Conservation (phyloP, 1,140 invertebrate genomes). For the Capitella teleta region DNA sequence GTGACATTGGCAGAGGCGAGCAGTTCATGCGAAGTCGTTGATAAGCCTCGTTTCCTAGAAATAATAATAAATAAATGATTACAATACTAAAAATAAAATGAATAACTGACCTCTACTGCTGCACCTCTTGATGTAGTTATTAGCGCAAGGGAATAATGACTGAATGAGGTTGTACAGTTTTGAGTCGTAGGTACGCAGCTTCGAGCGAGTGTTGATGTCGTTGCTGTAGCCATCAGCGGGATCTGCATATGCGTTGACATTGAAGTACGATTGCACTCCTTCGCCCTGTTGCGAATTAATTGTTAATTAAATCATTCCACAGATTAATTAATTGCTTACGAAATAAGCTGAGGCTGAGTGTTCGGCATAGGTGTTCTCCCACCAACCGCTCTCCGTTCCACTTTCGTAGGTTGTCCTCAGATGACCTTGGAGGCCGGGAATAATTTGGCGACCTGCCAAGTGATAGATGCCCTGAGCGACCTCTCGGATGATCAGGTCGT, state of each 20-base stretch:
- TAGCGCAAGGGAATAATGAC: slow-evolving; percentile 22
- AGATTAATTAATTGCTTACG: too few relatives aligned
- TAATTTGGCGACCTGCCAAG: slow-evolving; percentile 15
- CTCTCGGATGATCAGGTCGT: slow-evolving; percentile 19
- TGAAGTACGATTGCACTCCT: slow-evolving; percentile 22
- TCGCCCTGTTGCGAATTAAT: too few relatives aligned
- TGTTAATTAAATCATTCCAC: too few relatives aligned
- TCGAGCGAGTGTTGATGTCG: slow-evolving; percentile 17
- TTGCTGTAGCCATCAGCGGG: slow-evolving; percentile 19
- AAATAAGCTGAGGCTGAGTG: slow-evolving; percentile 19
- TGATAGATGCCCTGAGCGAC: slow-evolving; percentile 19
- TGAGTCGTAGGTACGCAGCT: slow-evolving; percentile 21
- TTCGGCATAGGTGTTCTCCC: slow-evolving; percentile 22
- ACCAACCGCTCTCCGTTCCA: slow-evolving; percentile 17
- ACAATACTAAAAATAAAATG: too few relatives aligned
- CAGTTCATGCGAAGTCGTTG: too few relatives aligned
- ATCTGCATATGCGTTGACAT: slow-evolving; percentile 19
- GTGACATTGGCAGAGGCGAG: too few relatives aligned
- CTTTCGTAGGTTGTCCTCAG: slow-evolving; percentile 15
- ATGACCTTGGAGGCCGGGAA: slow-evolving; percentile 13
- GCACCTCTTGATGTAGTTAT: slow-evolving; percentile 21
- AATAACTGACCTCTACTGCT: slow-evolving; percentile 12
- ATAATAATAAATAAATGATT: too few relatives aligned
- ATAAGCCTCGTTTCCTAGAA: too few relatives aligned
- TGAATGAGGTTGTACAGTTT: slow-evolving; percentile 17